These are phyloP conservation scores for Sarotherodon lohbergeri DNA, from an alignment of 2,113 vertebrate genomes.

Conservation along the genomic window DNA sequence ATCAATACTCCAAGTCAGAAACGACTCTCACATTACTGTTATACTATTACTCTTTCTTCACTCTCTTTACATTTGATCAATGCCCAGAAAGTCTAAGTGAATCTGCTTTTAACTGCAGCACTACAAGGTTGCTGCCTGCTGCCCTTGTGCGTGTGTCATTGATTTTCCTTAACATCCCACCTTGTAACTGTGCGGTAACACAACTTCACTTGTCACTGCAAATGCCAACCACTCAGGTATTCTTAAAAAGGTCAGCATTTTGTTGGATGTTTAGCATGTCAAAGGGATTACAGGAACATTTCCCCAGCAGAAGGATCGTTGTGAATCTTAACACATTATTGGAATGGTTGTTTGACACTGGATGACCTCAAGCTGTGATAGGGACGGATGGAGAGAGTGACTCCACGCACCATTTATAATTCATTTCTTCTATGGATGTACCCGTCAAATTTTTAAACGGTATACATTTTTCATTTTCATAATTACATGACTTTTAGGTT, in stretches of 20 bases:
- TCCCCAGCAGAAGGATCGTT: neutral
- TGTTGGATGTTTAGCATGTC: slow-evolving; percentile 64
- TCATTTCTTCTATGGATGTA: neutral
- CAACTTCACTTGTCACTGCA: slow-evolving; percentile 54
- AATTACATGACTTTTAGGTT: neutral
- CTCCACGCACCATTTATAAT: neutral
- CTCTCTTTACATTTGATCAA: neutral
- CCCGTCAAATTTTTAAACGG: neutral
- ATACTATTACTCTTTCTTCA: neutral
- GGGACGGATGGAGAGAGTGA: neutral
- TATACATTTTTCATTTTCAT: neutral
- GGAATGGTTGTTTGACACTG: neutral
- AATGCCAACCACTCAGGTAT: slow-evolving; percentile 62
- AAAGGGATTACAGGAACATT: slow-evolving; percentile 33
- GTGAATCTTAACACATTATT: neutral
- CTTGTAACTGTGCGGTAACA: slow-evolving; percentile 15
- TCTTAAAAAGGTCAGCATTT: slow-evolving; percentile 59
- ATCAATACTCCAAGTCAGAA: neutral
- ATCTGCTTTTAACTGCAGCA: neutral
- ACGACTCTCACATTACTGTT: neutral
- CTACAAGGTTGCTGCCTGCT: neutral
- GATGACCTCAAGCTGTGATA: neutral
- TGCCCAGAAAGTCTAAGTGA: neutral
- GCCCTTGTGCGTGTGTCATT: neutral
- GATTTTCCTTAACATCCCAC: slow-evolving; percentile 43